A percentile compares a stretch with the other conserved stretches of the same genome.
Conservation (phyloP, 1,140 invertebrate species). For the Pristionchus pacificus region DNA sequence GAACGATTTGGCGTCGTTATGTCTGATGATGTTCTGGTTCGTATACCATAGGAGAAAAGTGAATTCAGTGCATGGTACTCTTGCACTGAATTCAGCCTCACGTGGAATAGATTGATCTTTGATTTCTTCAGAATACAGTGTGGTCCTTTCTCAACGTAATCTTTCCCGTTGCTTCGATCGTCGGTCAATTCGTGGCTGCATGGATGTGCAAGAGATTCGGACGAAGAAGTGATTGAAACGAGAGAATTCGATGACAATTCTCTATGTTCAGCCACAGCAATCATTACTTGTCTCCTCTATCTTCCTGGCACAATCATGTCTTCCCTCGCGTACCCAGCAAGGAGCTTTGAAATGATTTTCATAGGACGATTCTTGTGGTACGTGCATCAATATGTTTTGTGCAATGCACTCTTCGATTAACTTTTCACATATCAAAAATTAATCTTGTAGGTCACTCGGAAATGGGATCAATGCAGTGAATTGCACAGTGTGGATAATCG, state of each 20-base stretch:
- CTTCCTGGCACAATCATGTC: constrained; percentile 32
- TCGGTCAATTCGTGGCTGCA: constrained; percentile 37
- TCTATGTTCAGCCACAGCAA: background rate
- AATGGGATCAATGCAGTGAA: constrained; percentile 36
- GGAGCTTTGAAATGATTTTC: constrained; percentile 34
- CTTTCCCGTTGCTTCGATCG: constrained; percentile 37
- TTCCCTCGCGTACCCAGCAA: constrained; percentile 18
- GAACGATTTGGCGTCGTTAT: constrained; percentile 30
- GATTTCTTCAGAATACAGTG: constrained; percentile 38
- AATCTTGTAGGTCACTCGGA: constrained; percentile 22
- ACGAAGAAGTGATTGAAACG: too few relatives aligned
- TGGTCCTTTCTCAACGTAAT: constrained; percentile 36
- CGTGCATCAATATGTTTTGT: too few relatives aligned
- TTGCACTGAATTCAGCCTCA: too few relatives aligned
- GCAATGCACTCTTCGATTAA: too few relatives aligned
- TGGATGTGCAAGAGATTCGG: constrained; percentile 36
- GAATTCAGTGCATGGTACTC: too few relatives aligned
- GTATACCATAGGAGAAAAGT: too few relatives aligned
- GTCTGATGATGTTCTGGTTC: constrained; percentile 22
- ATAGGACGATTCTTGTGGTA: constrained; percentile 36
- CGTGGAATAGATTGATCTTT: too few relatives aligned
- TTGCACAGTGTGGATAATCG: constrained; percentile 39
- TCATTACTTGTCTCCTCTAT: background rate
- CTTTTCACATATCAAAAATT: too few relatives aligned
- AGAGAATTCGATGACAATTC: too few relatives aligned